A percentile compares a stretch with the other conserved stretches of the same genome.
These are phyloP conservation scores for Lasius fuliginosus DNA, from an alignment of 2,888 invertebrate genomes.

Conservation along the genomic window DNA sequence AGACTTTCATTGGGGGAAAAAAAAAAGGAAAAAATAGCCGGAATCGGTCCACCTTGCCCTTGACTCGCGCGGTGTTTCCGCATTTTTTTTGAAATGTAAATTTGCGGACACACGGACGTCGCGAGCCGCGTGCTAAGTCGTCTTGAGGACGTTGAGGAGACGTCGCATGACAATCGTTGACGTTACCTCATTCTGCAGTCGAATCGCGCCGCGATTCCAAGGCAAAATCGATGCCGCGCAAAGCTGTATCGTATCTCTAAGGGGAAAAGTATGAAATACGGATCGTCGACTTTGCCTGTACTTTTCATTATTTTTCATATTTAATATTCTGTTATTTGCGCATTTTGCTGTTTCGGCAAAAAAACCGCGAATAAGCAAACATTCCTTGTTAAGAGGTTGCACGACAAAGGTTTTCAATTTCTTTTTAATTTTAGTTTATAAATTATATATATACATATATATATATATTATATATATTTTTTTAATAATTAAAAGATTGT, in stretches of 20 bases:
- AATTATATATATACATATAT: no score
- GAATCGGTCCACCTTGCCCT: slow-evolving; percentile 36
- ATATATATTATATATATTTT: no score
- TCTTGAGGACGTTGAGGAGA: slow-evolving; percentile 72
- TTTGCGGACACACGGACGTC: slow-evolving; percentile 23
- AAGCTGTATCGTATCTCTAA: slow-evolving; percentile 47
- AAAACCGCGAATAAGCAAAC: background rate
- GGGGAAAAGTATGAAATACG: background rate
- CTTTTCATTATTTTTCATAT: background rate
- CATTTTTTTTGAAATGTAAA: slow-evolving; percentile 68
- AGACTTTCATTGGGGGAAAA: background rate
- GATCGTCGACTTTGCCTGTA: slow-evolving; percentile 13
- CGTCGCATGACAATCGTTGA: slow-evolving; percentile 71
- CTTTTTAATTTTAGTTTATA: background rate
- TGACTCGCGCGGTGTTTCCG: slow-evolving; percentile 60
- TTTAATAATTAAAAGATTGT: background rate
- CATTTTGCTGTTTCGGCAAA: background rate
- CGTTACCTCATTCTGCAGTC: slow-evolving; percentile 69
- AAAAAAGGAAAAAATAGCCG: background rate
- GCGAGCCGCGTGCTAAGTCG: slow-evolving; percentile 62
- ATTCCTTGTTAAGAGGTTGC: background rate
- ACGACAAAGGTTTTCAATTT: background rate
- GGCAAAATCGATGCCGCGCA: slow-evolving; percentile 59
- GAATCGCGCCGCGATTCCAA: slow-evolving; percentile 61
- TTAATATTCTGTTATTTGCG: background rate